A percentile compares a stretch with the other conserved stretches of the same genome.
Conservation (phyloP, 2,797 vertebrate genomes). For the Crossoptilon crossoptilon region DNA sequence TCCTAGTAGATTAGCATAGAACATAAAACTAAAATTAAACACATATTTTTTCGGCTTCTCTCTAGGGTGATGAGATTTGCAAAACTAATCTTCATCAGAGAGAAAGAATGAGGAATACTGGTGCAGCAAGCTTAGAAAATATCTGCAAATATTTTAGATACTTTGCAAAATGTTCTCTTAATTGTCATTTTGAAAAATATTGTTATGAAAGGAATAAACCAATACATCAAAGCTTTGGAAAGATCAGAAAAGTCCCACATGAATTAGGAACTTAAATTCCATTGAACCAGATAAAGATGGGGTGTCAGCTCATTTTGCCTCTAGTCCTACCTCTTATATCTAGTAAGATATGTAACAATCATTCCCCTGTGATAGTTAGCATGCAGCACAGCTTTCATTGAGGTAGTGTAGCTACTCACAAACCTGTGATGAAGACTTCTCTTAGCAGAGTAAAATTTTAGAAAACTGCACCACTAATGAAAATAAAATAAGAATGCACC, state of each 20-base stretch:
- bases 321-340: background rate
- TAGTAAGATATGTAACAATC: background rate
- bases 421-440: background rate
- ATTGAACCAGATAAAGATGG: rapidly evolving
- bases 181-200: background rate
- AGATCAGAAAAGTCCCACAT: background rate
- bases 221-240: background rate
- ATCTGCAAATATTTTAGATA: background rate
- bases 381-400: background rate
- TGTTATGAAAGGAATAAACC: background rate
- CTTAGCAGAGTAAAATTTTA: background rate
- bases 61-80: background rate
- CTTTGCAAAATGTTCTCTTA: background rate
- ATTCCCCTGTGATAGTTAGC: background rate
- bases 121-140: background rate
- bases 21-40: background rate
- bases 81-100: rapidly evolving
- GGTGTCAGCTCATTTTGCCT: rapidly evolving
- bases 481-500: background rate
- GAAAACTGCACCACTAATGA: background rate
- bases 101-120: background rate
- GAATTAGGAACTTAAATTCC: background rate
- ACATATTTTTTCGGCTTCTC: background rate
- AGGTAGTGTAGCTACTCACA: background rate
- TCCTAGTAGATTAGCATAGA: background rate